phyloP scores from a whole-genome alignment of 2,888 invertebrate genomes.

The Proisotoma minuta region DNA sequence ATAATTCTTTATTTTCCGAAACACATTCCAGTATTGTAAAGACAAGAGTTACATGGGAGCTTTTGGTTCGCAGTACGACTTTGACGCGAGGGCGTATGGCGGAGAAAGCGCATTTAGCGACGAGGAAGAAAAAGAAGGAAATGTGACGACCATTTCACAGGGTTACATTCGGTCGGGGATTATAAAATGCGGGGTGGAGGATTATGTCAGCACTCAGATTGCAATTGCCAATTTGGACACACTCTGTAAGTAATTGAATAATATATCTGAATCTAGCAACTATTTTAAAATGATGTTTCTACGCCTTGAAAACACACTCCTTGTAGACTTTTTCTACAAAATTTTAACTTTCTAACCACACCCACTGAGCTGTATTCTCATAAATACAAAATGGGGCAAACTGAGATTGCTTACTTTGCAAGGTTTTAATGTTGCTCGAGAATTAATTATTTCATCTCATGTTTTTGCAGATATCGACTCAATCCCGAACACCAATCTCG shows the following conservation, averaged over 20 bases:
- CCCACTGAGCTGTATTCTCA: neutral
- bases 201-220: slow-evolving; percentile 32
- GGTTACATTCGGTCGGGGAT: slow-evolving; percentile 34
- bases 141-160: slow-evolving; percentile 32
- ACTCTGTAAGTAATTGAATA: slow-evolving; percentile 18
- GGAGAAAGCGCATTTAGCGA: slow-evolving; percentile 35
- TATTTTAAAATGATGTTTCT: too few relatives aligned
- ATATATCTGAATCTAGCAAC: neutral
- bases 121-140: slow-evolving; percentile 27
- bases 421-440: too few relatives aligned
- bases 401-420: too few relatives aligned
- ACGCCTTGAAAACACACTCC: too few relatives aligned
- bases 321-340: too few relatives aligned
- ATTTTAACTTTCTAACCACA: too few relatives aligned
- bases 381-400: too few relatives aligned
- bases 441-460: neutral
- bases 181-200: slow-evolving; percentile 32
- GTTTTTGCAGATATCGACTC: slow-evolving; percentile 26
- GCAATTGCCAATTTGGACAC: slow-evolving; percentile 37
- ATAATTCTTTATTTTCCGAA: neutral
- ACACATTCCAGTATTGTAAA: too few relatives aligned
- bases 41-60: too few relatives aligned
- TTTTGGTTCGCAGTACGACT: slow-evolving; percentile 23
- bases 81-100: slow-evolving; percentile 28
- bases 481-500: slow-evolving; percentile 27